Percentiles rank a stretch among this genome's conserved stretches.
Evolutionary conservation across 2,113 vertebrate species (phyloP).

Genomic region (Ceyx margarethae): DNA sequence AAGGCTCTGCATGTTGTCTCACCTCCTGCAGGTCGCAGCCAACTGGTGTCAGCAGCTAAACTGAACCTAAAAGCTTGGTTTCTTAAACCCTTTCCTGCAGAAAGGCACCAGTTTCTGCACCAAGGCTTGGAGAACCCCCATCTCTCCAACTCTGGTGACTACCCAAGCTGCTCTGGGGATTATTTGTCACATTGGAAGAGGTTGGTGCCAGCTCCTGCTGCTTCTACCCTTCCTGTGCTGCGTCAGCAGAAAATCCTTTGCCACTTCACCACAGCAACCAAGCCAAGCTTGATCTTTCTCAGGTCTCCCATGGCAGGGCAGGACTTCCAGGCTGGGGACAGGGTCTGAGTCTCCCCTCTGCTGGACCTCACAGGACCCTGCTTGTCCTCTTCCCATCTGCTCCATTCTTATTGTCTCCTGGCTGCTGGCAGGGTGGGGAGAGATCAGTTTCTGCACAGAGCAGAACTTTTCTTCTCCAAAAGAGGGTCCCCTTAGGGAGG

Average conservation of each 20-base stretch:
- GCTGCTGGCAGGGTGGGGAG: neutral
- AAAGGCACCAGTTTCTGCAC: neutral
- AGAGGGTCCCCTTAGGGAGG: neutral
- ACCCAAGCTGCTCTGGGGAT: fast-evolving
- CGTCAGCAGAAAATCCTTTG: fast-evolving
- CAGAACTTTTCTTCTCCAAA: neutral
- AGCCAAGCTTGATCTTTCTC: neutral
- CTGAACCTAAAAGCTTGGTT: neutral
- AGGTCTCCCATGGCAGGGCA: neutral
- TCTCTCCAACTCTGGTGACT: fast-evolving
- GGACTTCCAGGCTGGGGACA: neutral
- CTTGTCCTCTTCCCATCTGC: neutral
- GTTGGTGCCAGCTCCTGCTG: neutral
- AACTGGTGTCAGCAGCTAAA: neutral
- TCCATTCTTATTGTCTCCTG: neutral
- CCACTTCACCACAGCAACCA: neutral
- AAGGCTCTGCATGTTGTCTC: neutral
- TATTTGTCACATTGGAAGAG: neutral
- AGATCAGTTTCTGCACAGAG: neutral
- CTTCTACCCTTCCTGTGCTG: neutral
- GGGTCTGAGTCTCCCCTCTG: neutral
- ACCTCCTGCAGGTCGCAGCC: neutral
- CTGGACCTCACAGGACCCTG: too few relatives aligned
- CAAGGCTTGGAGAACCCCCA: neutral
- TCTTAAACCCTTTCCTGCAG: neutral